Percentiles rank a stretch among this genome's conserved stretches.
phyloP scores from a whole-genome alignment of 2,888 invertebrate species.

The Aphidius colemani region DNA sequence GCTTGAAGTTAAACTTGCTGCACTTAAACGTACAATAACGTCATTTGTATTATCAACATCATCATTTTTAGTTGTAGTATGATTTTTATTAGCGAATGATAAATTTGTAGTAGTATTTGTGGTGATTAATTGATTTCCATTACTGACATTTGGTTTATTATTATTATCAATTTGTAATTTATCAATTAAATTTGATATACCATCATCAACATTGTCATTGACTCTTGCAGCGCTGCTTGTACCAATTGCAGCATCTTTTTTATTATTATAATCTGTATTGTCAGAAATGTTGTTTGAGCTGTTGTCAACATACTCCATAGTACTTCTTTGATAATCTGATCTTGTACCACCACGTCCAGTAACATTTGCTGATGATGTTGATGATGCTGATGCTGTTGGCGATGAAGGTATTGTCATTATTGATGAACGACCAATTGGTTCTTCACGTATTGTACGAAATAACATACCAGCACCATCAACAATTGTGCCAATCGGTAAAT shows the following conservation, averaged over 20 bases:
- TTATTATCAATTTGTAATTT: constrained; percentile 52
- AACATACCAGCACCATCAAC: constrained; percentile 43
- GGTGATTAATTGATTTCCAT: too few species aligned
- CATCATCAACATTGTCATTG: constrained; percentile 40
- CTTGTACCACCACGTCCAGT: constrained; percentile 55
- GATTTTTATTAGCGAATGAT: constrained; percentile 42
- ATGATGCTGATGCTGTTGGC: constrained; percentile 47
- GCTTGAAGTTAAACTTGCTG: constrained; percentile 65
- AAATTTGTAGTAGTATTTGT: constrained; percentile 38
- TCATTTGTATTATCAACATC: constrained; percentile 43
- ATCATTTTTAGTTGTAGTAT: constrained; percentile 31
- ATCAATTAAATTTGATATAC: constrained; percentile 49
- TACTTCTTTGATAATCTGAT: constrained; percentile 56
- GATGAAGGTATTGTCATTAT: constrained; percentile 43
- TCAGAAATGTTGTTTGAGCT: constrained; percentile 57
- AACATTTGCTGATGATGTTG: constrained; percentile 50
- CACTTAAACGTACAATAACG: constrained; percentile 62
- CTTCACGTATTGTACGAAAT: constrained; percentile 58
- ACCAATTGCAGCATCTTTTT: too few species aligned
- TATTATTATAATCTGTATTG: constrained; percentile 43
- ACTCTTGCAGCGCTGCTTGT: too few species aligned
- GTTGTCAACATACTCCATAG: constrained; percentile 60
- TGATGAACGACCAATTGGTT: constrained; percentile 43
- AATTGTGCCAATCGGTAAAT: constrained; percentile 39
- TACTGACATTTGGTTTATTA: constrained; percentile 32